Evolutionary conservation across 2,797 vertebrate species (phyloP), one percentile per base, ranked within the genome.

Genomic region (Pygocentrus nattereri): DNA sequence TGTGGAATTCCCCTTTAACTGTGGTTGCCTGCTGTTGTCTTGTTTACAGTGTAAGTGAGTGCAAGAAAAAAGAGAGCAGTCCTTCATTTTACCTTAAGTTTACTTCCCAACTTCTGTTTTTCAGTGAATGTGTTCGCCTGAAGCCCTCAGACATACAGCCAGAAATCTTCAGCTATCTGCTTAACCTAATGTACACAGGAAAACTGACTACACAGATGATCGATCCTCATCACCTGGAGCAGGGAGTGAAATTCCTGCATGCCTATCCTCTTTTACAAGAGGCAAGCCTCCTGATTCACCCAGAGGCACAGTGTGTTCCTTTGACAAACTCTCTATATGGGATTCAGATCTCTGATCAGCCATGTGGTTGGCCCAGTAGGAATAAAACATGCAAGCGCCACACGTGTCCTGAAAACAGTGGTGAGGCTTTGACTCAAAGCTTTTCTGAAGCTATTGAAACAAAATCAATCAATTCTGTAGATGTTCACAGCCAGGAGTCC

Each of bases 101-200:
- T 74, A 67, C 34, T 47, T n/a, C 23, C 7, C 56, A 4, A 30
- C 13, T 82, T 79, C 19, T 75, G 11, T 70, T 58, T 81, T 95
- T 27, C 90, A 96, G 96, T 71, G 95, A 96, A 89, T 96, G 95
- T 86, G 95, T 96, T 72, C 95, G 94, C 64, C 91, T 96, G 92
- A 96, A 96, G 81, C 94, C 95, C 0, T 94, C 94, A 0, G 96
- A 96, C 90, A 96, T 96, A 82, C 96, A 96, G 87, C 95, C 96
- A 0, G 96, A 96, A 84, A 96, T 96, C 86, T 96, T 96, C 91
- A 96, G 95, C 90, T 96, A 96, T 87, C 94, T 96, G 71, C 91
- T 96, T 76, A 96, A 96, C 84, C 87, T 96, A 88, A 96, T 96
- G 96, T 96, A 96, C 89, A 96, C 96, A 0, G 96, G 96, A 34